Evolutionary conservation across 2,888 invertebrate species (phyloP), one percentile per base, ranked within the genome.

Genomic region (Rutpela maculata): DNA sequence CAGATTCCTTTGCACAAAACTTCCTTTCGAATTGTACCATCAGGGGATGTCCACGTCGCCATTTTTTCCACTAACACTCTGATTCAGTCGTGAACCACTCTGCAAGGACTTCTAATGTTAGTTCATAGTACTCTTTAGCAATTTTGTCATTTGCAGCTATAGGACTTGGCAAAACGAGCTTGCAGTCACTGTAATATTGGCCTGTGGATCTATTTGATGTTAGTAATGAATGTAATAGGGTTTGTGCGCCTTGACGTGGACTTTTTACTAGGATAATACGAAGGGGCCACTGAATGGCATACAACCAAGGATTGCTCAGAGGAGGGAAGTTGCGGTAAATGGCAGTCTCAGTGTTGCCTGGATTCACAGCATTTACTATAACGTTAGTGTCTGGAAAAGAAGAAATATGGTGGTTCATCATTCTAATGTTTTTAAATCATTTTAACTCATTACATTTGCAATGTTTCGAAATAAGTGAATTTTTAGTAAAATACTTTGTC

Each of bases 311-410:
- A 76, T 88, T 89, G 43, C 82, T 86, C 65, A 90, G 79, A 11
- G 84, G 86, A 4, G 89, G 89, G 80, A 88, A 90, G 78, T 90
- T 81, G 26, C 90, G 86, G 81, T 84, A 90, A 59, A 91, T 90
- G 6, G 82, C 77, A 0, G 91, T 91, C 84, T 90, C 90, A 0
- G 89, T 89, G 80, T 90, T 90, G 2, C 91, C 91, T 1, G 91
- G 91, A 83, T 91, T 88, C 12, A 89, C 90, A 50, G 89, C 87
- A 80, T 89, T 89, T 26, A 90, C 88, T 57, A 89, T 85, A 26
- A 90, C 85, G 75, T 89, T 89, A 59, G 88, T 88, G 77, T 85
- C 89, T 89, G 80, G 70, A 88, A 88, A 17, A 74, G 78, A 63
- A 76, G 57, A 55, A 74, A 26, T 26, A n/a, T n/a, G n/a, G n/a